Evolutionary conservation across 2,888 invertebrate genomes (phyloP), one percentile per base, ranked within the genome.

Genomic region (Tetragonula carbonaria): DNA sequence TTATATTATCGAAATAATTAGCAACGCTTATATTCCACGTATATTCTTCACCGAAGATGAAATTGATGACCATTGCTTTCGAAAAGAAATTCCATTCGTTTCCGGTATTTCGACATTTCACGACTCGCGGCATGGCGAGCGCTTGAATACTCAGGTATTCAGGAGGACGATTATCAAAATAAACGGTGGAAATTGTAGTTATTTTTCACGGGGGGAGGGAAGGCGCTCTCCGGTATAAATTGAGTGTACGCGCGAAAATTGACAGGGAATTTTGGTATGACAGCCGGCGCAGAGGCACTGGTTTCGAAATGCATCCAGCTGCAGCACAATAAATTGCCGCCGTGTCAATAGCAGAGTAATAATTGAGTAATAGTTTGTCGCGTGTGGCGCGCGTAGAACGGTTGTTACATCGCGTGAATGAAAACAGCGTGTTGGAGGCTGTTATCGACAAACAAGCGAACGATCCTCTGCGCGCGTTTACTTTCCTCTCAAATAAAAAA

Each of bases 331-430:
- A 63, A 74, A 63, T 74, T 51, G 63, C 63, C 28, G 21, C 16
- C 74, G 74, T 65, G 74, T 74, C 74, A 74, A 74, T 74, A 74
- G 23, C 74, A 65, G 74, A 74, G 74, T 74, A 74, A 74, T 74
- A 74, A 74, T 74, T 65, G 74, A 51, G 74, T 65, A 74, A 74
- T 74, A 74, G 63, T 74, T 74, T 33, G 74, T 51, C 23, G 50
- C 74, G 74, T 33, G 74, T 51, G 72, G 28, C 33, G 63, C 28
- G n/a, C 63, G 74, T 74, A 63, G 23, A n/a, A 50, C 14, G 28
- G 50, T 51, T 23, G 65, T 55, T 66, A 65, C 65, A 51, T 23
- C 65, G 65, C 18, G 65, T n/a, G 65, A 74, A 74, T 74, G 74
- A 65, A 65, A 74, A 74, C 65, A 74, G 65, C 33, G 16, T 74